These are phyloP conservation scores for Vireo griseus DNA, from an alignment of 2,797 vertebrate genomes.

Conservation along the genomic window DNA sequence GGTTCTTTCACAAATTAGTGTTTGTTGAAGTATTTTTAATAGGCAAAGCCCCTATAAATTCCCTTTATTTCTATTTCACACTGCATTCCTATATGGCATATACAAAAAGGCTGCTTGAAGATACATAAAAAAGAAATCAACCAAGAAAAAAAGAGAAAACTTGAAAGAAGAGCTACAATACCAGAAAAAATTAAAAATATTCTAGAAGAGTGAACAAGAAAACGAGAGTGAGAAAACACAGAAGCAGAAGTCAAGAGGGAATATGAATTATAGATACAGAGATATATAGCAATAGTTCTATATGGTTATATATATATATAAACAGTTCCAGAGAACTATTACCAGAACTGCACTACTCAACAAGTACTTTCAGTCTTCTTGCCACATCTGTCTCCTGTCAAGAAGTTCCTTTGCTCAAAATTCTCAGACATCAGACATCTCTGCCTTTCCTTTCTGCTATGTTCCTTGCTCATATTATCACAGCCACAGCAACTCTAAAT, in stretches of 20 bases:
- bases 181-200: background rate
- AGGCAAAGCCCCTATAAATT: background rate
- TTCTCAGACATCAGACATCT: background rate
- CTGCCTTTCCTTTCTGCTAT: background rate
- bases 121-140: background rate
- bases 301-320: background rate
- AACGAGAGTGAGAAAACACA: background rate
- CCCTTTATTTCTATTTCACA: background rate
- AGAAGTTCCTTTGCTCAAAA: background rate
- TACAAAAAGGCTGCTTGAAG: background rate
- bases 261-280: background rate
- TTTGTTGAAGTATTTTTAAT: background rate
- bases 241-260: background rate
- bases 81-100: background rate
- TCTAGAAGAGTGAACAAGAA: background rate
- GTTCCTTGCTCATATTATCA: background rate
- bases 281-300: background rate
- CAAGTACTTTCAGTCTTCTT: background rate
- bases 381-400: background rate
- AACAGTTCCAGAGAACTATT: background rate
- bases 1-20: background rate
- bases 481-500: background rate
- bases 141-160: background rate
- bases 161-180: background rate
- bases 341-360: fast-evolving